Conservation (phyloP, 2,113 vertebrate genomes). For the Salvator merianae region DNA sequence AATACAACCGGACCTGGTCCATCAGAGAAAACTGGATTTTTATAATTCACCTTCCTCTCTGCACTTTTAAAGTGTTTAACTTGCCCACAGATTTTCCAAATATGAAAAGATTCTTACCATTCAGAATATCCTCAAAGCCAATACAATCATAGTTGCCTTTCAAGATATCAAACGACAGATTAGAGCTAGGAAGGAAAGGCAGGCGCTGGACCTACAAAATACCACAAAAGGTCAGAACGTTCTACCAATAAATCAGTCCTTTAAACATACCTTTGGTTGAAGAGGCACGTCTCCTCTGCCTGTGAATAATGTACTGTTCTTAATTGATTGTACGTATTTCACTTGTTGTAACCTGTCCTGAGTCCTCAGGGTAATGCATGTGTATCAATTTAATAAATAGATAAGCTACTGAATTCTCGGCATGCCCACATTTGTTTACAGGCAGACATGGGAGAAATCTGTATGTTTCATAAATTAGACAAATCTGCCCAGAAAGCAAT, state of each 20-base stretch:
- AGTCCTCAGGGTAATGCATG: too few species aligned
- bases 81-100: neutral
- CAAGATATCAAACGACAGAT: slow-evolving; percentile 90
- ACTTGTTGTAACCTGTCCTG: too few species aligned
- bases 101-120: slow-evolving; percentile 75
- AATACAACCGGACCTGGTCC: neutral
- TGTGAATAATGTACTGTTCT: too few species aligned
- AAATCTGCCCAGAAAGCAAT: neutral
- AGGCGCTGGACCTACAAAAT: slow-evolving; percentile 87
- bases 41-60: neutral
- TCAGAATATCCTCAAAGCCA: slow-evolving; percentile 94
- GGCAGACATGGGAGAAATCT: neutral
- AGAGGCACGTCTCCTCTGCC: too few species aligned
- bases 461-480: neutral
- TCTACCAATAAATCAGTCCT: neutral
- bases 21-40: neutral
- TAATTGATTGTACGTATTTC: too few species aligned
- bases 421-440: neutral
- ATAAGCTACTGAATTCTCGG: neutral
- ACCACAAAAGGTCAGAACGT: neutral
- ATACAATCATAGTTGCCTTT: slow-evolving; percentile 86
- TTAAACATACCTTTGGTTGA: too few species aligned
- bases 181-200: slow-evolving; percentile 92
- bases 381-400: neutral
- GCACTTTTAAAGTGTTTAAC: neutral